Base-by-base conservation (phyloP, 2,888 invertebrate species). In the Pyralis farinalis region DNA sequence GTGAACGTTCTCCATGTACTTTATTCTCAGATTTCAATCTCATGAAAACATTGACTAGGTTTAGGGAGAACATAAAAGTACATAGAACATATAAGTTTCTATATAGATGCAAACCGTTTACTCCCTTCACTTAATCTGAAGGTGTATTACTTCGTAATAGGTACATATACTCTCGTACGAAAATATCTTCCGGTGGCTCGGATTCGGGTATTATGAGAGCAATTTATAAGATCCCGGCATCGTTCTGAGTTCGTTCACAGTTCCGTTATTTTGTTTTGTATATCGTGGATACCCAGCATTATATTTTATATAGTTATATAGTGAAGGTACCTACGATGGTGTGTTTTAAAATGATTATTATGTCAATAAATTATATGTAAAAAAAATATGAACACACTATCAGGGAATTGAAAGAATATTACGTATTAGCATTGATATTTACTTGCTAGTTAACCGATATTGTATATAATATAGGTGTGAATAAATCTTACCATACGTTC, bases 191-290 rank as follows among this genome's bases (percentile, higher is more conserved):
- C 65, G 62, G 52, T 42, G 53, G 51, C 47, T 53, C 46, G 51
- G 41, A 49, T 45, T 44, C 38, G 42, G 44, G 46, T 36, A 51
- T 46, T 55, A 58, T 42, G 43, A 34, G 37, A 50, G 41, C 66
- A 62, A 68, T 70, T 68, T 66, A 60, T 53, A 58, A 62, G 57
- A 49, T 63, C 57, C 48, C 60, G 61, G 56, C 64, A 52, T 51
- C 55, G 47, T 51, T 49, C 44, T 40, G 47, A 53, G 71, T 64
- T 67, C 65, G 56, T 59, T 71, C 65, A 58, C 68, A 43, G 9
- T 36, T 28, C 25, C 25, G 25, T 7, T 25, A n/a, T 25, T 46
- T 42, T 30, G 10, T 30, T 7, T 31, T 38, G 20, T 31, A 35
- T 12, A 10, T 36, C 9, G 34, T 41, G 35, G 12, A 33, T 44